A percentile compares a stretch with the other conserved stretches of the same genome.
phyloP scores from a whole-genome alignment of 2,113 vertebrate genomes.

The Brienomyrus brachyistius region DNA sequence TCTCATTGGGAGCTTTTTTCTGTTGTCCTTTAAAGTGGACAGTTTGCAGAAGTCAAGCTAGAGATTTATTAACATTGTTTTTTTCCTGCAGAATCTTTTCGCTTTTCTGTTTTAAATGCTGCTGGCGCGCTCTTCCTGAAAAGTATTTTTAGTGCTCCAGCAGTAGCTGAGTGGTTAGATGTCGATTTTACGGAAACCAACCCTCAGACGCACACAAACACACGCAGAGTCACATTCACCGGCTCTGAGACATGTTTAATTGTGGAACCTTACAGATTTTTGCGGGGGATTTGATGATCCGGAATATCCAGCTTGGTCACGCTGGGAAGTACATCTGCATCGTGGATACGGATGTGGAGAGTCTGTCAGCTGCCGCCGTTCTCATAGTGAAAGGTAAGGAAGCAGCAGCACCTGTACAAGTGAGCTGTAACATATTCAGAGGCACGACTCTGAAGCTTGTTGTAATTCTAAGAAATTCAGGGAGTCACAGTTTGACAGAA shows the following conservation, averaged over 20 bases:
- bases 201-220: neutral
- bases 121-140: neutral
- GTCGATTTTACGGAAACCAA: neutral
- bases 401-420: neutral
- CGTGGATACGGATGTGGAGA: constrained; percentile 83
- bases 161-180: neutral
- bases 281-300: constrained; percentile 87
- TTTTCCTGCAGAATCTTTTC: neutral
- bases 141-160: neutral
- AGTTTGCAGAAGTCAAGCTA: neutral
- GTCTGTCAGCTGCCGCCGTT: constrained; percentile 77
- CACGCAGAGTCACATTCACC: neutral
- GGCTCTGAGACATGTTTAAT: neutral
- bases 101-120: neutral
- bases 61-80: neutral
- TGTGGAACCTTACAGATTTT: constrained; percentile 57
- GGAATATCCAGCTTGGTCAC: constrained; percentile 87
- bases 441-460: neutral
- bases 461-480: neutral
- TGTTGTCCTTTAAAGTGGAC: neutral
- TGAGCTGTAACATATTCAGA: neutral
- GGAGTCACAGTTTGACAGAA: neutral
- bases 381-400: constrained; percentile 82
- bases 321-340: constrained; percentile 83
- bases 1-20: neutral